phyloP scores from a whole-genome alignment of 1,140 invertebrate genomes.

The Adelges cooleyi region DNA sequence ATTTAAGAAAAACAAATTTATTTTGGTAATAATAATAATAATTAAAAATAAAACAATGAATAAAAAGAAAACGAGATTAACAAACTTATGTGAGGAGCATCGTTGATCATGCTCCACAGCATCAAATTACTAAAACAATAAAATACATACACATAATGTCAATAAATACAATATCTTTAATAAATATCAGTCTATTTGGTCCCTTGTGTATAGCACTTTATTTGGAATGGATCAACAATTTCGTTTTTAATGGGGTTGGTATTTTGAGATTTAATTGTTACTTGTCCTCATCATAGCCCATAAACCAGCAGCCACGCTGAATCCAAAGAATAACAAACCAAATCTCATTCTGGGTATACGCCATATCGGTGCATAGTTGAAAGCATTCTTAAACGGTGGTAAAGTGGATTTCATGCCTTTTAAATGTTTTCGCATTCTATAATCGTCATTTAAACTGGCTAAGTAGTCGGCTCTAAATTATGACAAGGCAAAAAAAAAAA shows the following conservation, averaged over 20 bases:
- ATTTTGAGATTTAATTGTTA: neutral
- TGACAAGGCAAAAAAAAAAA: too few species aligned
- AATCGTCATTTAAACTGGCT: neutral
- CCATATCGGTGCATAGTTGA: slow-evolving; percentile 20
- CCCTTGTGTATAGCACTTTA: slow-evolving; percentile 8
- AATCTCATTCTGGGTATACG: slow-evolving; percentile 20
- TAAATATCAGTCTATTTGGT: slow-evolving; percentile 23
- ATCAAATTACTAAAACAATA: slow-evolving; percentile 1
- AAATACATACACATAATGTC: neutral
- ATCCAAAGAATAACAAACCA: slow-evolving; percentile 31
- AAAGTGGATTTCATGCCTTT: neutral
- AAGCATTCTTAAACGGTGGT: neutral
- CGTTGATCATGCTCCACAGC: neutral
- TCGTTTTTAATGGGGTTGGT: neutral
- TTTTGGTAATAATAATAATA: too few species aligned
- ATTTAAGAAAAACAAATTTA: too few species aligned
- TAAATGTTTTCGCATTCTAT: neutral
- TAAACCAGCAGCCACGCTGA: slow-evolving; percentile 33
- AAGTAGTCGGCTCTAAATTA: neutral
- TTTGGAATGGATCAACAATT: slow-evolving; percentile 6
- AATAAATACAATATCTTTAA: neutral
- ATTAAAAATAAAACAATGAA: too few species aligned
- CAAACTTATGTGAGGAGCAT: too few species aligned
- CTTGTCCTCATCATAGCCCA: slow-evolving; percentile 29
- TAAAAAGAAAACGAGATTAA: too few species aligned